A percentile compares a stretch with the other conserved stretches of the same genome.
Conservation (phyloP, 2,113 vertebrate genomes). For the Bambusicola thoracicus region DNA sequence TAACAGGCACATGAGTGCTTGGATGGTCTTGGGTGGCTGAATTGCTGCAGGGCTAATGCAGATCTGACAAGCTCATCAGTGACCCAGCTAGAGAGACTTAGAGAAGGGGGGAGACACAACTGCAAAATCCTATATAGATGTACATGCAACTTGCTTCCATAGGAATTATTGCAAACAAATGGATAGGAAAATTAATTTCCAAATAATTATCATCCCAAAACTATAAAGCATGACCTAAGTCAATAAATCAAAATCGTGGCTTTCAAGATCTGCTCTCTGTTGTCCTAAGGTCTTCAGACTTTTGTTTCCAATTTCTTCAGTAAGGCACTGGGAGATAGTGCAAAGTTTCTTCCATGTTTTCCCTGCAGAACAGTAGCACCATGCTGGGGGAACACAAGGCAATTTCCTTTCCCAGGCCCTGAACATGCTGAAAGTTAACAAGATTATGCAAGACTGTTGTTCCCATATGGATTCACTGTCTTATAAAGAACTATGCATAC, state of each 20-base stretch:
- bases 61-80: neutral
- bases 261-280: neutral
- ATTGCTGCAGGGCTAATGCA: neutral
- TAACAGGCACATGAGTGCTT: rapidly evolving
- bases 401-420: neutral
- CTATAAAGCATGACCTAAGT: neutral
- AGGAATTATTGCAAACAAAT: neutral
- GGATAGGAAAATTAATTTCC: neutral
- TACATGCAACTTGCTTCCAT: neutral
- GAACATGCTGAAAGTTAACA: neutral
- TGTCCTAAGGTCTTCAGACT: neutral
- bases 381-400: neutral
- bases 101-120: neutral
- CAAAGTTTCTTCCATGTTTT: neutral
- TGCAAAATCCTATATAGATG: neutral
- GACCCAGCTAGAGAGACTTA: neutral
- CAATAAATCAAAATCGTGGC: neutral
- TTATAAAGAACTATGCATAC: neutral
- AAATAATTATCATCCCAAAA: neutral
- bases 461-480: neutral
- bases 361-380: neutral
- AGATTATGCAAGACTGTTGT: neutral
- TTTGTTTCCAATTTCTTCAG: neutral
- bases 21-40: rapidly evolving
- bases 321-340: neutral